Evolutionary conservation across 2,797 vertebrate species (phyloP), one percentile per base, ranked within the genome.

Genomic region (Sitta carolinensis): DNA sequence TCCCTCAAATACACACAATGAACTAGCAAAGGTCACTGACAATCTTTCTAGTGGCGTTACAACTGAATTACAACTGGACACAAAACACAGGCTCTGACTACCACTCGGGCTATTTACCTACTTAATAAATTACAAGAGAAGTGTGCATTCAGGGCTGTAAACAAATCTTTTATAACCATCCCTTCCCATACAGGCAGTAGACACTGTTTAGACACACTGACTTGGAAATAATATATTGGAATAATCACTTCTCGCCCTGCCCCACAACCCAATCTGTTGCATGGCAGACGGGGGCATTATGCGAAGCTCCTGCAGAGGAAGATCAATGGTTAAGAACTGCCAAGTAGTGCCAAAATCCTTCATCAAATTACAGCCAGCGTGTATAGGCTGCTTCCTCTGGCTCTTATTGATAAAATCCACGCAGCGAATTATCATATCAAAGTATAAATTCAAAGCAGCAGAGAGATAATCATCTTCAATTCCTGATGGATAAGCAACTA

Each of bases 341-440:
- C 61, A 90, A 92, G 76, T 15, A 87, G 50, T 54, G 51, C 61
- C 76, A 83, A 89, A 90, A 96, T 93, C 72, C 70, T 96, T 89
- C 61, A 23, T 92, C 75, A 73, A 13, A 62, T 93, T 94, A 78
- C 80, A 96, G 62, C 23, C 85, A 89, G 66, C 17, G 51, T 32
- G 29, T 79, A 85, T 79, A 94, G 57, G 45, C 48, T 66, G 63
- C 34, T 76, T 81, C 70, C 87, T 87, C n/a, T 64, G 80, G 72
- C 57, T 95, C 64, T 96, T 89, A 61, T 38, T 70, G n/a, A 52
- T 92, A 89, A 73, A 58, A 97, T 95, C 84, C 91, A 94, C 73
- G 70, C 83, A 93, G 59, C 42, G 84, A 97, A 97, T 96, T 88
- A 95, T 62, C 90, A 94, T 95, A 94, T 93, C 89, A 89, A 96